phyloP scores from a whole-genome alignment of 2,797 vertebrate species.

The Taenioides sp. region DNA sequence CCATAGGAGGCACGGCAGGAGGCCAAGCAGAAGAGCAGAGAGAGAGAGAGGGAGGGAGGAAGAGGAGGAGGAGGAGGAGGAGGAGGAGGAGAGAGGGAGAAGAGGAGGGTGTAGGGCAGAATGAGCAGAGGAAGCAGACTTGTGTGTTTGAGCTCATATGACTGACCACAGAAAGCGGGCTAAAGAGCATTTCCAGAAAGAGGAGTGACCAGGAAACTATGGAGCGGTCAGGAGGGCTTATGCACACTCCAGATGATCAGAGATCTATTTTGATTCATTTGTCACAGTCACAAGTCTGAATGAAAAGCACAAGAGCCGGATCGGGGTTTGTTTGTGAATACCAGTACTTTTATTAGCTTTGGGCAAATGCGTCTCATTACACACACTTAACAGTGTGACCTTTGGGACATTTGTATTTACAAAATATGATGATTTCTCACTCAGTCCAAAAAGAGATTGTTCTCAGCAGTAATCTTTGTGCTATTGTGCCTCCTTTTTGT shows the following conservation, averaged over 20 bases:
- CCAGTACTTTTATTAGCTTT: no score
- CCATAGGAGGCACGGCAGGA: slow-evolving; percentile 47
- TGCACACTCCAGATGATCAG: background rate
- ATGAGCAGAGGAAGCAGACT: background rate
- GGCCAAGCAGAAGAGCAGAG: background rate
- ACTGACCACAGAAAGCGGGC: background rate
- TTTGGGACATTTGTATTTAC: background rate
- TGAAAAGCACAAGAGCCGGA: no score
- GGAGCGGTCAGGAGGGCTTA: background rate
- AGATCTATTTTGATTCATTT: no score
- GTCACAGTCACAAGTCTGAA: no score
- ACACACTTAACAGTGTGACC: no score
- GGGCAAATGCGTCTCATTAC: no score
- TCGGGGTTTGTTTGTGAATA: no score
- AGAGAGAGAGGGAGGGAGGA: background rate
- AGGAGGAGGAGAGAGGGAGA: background rate
- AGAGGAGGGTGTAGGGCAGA: no score
- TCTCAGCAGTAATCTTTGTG: background rate
- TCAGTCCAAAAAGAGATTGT: background rate
- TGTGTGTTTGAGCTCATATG: background rate
- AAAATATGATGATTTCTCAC: background rate
- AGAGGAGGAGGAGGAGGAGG: background rate
- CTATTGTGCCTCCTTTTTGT: slow-evolving; percentile 1
- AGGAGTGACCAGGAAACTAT: background rate
- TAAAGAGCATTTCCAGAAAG: background rate